These are phyloP conservation scores for Leucophenga maculata DNA, from an alignment of 2,888 invertebrate species.

Conservation along the genomic window DNA sequence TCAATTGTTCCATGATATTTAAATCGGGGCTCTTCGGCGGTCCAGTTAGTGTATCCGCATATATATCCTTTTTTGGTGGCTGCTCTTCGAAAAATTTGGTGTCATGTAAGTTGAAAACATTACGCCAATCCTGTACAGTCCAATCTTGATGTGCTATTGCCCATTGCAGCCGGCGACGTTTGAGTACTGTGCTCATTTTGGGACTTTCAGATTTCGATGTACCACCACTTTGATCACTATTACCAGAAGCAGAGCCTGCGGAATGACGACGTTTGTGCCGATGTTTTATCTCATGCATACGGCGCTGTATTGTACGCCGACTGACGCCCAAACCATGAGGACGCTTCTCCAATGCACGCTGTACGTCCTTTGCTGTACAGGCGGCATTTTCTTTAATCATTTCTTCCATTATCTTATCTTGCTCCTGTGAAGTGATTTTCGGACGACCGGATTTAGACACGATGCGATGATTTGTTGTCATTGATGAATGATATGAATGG, in stretches of 20 bases:
- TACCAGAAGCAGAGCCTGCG: too few species aligned
- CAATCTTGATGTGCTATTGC: constrained; percentile 49
- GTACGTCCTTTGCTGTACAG: constrained; percentile 52
- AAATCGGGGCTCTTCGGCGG: constrained; percentile 46
- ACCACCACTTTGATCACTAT: neutral
- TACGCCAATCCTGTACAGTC: constrained; percentile 52
- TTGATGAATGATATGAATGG: too few species aligned
- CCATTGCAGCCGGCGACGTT: constrained; percentile 43
- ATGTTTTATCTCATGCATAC: constrained; percentile 51
- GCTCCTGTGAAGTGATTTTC: constrained; percentile 45
- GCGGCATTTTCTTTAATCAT: constrained; percentile 43
- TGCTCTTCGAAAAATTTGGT: constrained; percentile 27
- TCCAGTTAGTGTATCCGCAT: constrained; percentile 48
- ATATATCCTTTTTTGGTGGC: constrained; percentile 48
- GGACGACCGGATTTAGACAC: constrained; percentile 42
- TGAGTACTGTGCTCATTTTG: constrained; percentile 24
- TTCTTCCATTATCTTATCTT: constrained; percentile 45
- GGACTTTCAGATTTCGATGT: neutral
- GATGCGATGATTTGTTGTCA: neutral
- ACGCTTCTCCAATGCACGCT: constrained; percentile 38
- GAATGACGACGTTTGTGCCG: constrained; percentile 8
- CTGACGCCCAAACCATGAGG: constrained; percentile 51
- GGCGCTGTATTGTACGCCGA: constrained; percentile 51
- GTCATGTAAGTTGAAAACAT: constrained; percentile 59
- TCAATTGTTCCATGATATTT: constrained; percentile 50